A percentile compares a stretch with the other conserved stretches of the same genome.
Evolutionary conservation across 2,113 vertebrate species (phyloP).

Genomic region (Scytalopus superciliaris): DNA sequence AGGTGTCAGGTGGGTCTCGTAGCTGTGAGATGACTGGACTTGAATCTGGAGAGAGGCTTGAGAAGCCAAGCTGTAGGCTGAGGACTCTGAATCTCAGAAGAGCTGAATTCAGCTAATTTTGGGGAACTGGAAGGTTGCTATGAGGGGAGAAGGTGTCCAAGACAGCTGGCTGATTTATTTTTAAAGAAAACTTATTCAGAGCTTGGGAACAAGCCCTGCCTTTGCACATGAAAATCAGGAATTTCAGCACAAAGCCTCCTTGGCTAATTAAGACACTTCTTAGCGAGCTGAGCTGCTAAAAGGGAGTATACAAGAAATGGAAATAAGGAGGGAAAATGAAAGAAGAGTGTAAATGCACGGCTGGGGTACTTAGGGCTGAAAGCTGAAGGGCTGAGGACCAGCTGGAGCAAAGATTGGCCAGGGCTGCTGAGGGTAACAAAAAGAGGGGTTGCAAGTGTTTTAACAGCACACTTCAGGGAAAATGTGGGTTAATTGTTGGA

Average conservation of each 20-base stretch:
- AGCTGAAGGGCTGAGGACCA: neutral
- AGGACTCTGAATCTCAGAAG: neutral
- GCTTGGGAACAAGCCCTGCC: conserved; percentile 42
- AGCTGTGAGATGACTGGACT: neutral
- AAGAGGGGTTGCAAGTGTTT: neutral
- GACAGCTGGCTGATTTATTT: conserved; percentile 9
- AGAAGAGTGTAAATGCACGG: neutral
- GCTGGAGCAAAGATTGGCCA: neutral
- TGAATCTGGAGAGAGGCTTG: neutral
- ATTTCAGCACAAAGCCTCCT: conserved; percentile 46
- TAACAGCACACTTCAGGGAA: neutral
- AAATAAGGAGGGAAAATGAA: conserved; percentile 50
- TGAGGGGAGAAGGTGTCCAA: neutral
- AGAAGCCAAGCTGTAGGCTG: neutral
- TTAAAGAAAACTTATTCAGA: conserved; percentile 14
- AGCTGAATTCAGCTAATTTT: neutral
- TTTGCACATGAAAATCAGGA: conserved; percentile 42
- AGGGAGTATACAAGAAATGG: conserved; percentile 51
- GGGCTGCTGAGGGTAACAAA: neutral
- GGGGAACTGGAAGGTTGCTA: neutral
- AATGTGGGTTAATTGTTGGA: neutral
- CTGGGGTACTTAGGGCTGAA: neutral
- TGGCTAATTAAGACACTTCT: conserved; percentile 52
- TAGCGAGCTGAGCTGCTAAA: conserved; percentile 17
- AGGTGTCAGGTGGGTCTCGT: neutral